These are phyloP conservation scores for Syngnathus rostellatus DNA, from an alignment of 2,797 vertebrate genomes.

Conservation along the genomic window DNA sequence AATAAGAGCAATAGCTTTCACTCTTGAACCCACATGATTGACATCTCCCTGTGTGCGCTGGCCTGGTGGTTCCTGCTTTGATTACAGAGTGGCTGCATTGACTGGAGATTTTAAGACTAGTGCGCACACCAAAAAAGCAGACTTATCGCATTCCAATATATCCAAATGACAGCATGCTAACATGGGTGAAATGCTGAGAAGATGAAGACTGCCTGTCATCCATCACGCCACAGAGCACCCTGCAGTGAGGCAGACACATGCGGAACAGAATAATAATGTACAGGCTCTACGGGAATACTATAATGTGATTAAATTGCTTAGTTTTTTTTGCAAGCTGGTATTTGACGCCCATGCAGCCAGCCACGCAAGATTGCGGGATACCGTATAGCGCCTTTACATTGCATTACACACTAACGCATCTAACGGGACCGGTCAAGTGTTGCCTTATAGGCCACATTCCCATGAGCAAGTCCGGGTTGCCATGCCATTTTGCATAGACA, in stretches of 20 bases:
- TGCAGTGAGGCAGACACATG: constrained; percentile 42
- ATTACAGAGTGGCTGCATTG: constrained; percentile 29
- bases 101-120: constrained; percentile 35
- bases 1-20: constrained; percentile 45
- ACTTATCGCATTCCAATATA: constrained; percentile 32
- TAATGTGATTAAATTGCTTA: constrained; percentile 39
- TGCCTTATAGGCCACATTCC: constrained; percentile 58
- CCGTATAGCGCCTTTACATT: constrained; percentile 11
- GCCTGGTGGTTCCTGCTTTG: constrained; percentile 38
- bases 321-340: constrained; percentile 10
- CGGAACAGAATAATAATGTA: constrained; percentile 37
- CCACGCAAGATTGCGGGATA: constrained; percentile 30
- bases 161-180: constrained; percentile 29
- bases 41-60: constrained; percentile 39
- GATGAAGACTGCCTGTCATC: constrained; percentile 38
- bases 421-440: constrained; percentile 18
- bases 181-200: constrained; percentile 17
- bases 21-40: constrained; percentile 53
- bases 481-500: constrained; percentile 9
- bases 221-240: constrained; percentile 31
- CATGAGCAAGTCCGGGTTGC: constrained; percentile 52
- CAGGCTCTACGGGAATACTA: constrained; percentile 10
- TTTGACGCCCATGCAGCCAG: constrained; percentile 57
- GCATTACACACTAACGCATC: constrained; percentile 25
- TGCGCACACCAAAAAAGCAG: constrained; percentile 7